Evolutionary conservation across 2,113 vertebrate species (phyloP), one percentile per base, ranked within the genome.

Genomic region (Lutjanus erythropterus): DNA sequence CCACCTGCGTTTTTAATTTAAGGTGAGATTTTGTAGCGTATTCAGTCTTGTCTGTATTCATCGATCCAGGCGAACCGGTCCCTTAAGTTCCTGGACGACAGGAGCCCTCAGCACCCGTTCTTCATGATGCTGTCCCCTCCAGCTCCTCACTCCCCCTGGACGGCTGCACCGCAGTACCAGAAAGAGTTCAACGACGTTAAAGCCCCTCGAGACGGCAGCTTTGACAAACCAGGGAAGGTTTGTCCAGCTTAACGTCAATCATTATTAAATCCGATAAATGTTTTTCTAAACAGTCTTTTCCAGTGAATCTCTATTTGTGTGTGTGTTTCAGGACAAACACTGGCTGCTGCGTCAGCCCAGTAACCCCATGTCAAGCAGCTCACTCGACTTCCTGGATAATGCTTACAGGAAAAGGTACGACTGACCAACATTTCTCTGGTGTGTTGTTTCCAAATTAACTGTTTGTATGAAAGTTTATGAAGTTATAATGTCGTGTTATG

Each of bases 201-300:
- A 53, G 95, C 95, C 0, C 95, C 95, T n/a, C 94, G 95, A 12
- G 91, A 94, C 10, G 95, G 95, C 10, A 96, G 95, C 85, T 96
- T 96, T 12, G 85, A 96, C 92, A 91, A 95, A 64, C 86, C 89
- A 0, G 95, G 89, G 33, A 94, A 92, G 91, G 94, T 96, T 29
- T 0, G 74, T 42, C 2, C n/a, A 2, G 5, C 29, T 14, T 1
- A 0, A 16, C 1, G 0, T 18, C 7, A 4, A 11, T 9, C 18
- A 2, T 41, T 2, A 10, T 21, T 19, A 6, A 3, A 3, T 55
- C 0, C 21, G 0, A 10, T 16, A 1, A 6, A 5, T 25, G 66
- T 1, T 44, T 18, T n/a, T 18, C 19, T 21, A 0, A 11, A 6
- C n/a, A 8, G 3, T 19, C 2, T 12, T 29, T 10, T 21, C n/a